Base-by-base conservation (phyloP, 2,888 invertebrate species). In the Brenthis ino region DNA sequence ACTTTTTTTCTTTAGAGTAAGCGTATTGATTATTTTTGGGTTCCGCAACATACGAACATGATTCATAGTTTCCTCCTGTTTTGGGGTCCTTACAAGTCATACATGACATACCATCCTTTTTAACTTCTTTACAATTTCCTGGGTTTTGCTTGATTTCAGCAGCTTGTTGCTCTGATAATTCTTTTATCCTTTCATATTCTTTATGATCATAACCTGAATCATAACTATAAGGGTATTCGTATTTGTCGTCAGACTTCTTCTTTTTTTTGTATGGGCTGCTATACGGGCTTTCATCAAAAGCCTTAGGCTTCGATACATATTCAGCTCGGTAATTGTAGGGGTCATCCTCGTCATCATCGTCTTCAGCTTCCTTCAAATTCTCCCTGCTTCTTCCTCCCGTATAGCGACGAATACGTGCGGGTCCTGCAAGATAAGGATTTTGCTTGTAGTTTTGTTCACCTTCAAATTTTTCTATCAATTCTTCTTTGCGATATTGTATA, bases 1-100 rank as follows among this genome's bases (percentile, higher is more conserved):
- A 95, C 77, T 94, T 95, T 72, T 93, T 93, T 85, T 95, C 95
- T 70, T 94, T 94, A 6, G 94, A 95, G 77, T 94, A 96, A 11
- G 95, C 95, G 80, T 95, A 96, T 80, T 94, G 93, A 81, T 96
- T 95, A 72, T 96, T 96, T 77, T 94, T 94, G 0, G 96, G 96
- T 72, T 95, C 94, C 1, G 95, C 95, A 12, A 95, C 95, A 83
- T 96, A 97, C 0, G 96, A 95, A 81, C 97, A 97, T 14, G 95
- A 95, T 82, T 97, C 97, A 73, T 95, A 96, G 71, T 95, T 95
- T 43, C 95, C 96, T 57, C 96, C 96, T 2, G 95, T 95, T 81
- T 95, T 95, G 1, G 95, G 94, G 80, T 96, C 95, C 75, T 95
- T 95, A 79, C 97, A 97, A 1, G 96, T 93, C 73, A 94, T 94